A percentile compares a stretch with the other conserved stretches of the same genome.
Evolutionary conservation across 2,888 invertebrate genomes (phyloP).

Genomic region (Eristalis intricaria): DNA sequence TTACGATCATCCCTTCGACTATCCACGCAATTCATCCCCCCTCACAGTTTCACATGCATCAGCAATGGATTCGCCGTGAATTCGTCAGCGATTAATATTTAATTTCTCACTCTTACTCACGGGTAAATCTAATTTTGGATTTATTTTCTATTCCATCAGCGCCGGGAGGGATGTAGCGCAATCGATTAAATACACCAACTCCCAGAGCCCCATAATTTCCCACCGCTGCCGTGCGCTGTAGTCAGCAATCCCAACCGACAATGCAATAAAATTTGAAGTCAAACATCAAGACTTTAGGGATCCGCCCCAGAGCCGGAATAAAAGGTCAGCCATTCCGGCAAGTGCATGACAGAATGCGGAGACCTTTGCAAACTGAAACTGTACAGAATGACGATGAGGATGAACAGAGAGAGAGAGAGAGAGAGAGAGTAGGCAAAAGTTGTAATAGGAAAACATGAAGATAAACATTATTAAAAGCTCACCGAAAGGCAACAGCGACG

Average conservation of each 20-base stretch:
- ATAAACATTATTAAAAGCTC: constrained; percentile 71
- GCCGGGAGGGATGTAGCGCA: not conserved
- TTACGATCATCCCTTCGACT: too few relatives aligned
- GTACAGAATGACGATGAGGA: constrained; percentile 8
- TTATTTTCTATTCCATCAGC: constrained; percentile 38
- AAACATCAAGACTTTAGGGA: not conserved
- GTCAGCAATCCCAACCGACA: constrained; percentile 5
- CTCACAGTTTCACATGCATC: constrained; percentile 33
- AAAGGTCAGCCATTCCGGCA: constrained; percentile 24
- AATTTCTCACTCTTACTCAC: constrained; percentile 40
- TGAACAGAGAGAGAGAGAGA: not conserved
- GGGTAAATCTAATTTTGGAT: constrained; percentile 46
- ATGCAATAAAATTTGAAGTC: constrained; percentile 54
- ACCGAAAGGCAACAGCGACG: constrained; percentile 43
- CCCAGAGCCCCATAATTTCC: not conserved
- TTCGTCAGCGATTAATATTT: constrained; percentile 50
- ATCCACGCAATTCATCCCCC: not conserved
- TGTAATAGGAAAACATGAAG: constrained; percentile 46
- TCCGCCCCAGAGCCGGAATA: constrained; percentile 26
- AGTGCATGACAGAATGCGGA: constrained; percentile 15
- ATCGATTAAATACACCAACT: constrained; percentile 58
- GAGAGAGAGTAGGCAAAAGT: not conserved
- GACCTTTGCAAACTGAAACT: constrained; percentile 7
- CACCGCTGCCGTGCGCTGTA: not conserved
- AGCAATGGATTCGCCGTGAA: constrained; percentile 35